Evolutionary conservation across 1,140 invertebrate species (phyloP), one percentile per base, ranked within the genome.

Genomic region (Penaeus indicus): DNA sequence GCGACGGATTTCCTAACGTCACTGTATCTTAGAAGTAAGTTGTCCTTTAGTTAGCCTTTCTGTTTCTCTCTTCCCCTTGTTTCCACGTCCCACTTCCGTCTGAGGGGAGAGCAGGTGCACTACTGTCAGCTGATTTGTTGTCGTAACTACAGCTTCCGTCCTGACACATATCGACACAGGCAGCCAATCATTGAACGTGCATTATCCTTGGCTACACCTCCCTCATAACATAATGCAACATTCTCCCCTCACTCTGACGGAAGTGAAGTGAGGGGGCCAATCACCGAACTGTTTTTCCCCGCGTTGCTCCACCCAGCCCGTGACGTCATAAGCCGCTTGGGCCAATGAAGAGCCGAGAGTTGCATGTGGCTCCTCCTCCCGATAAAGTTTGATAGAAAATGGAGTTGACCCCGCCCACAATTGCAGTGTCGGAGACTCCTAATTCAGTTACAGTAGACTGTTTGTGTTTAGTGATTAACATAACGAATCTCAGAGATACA

Each of bases 391-490:
- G 79, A 88, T 84, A 79, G 87, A 88, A 88, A 88, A 88, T 88
- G 87, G 87, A 88, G 87, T 79, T 88, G 75, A 67, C 87, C 82
- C 81, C 87, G 63, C 87, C 87, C 72, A 78, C 87, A 78, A 79
- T 54, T 64, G 75, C 69, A 84, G 87, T 78, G 87, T 84, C 82
- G 81, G 69, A 69, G 84, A 78, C 81, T 84, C 87, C 87, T 88
- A 88, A 88, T 88, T 88, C 87, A 88, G 54, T 88, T 88, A 88
- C 87, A 83, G 87, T 38, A 84, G 87, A 63, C 87, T 88, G 87
- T 88, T 88, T 88, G 87, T 88, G 82, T 88, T 84, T 88, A 88
- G 87, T 88, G 82, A 88, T 88, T 88, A 88, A 88, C 87, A 88
- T 84, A 88, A 84, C 87, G 82, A 84, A 84, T 88, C 85, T 81